Base-by-base conservation (phyloP, 2,797 vertebrate genomes). In the Prunella strophiata region DNA sequence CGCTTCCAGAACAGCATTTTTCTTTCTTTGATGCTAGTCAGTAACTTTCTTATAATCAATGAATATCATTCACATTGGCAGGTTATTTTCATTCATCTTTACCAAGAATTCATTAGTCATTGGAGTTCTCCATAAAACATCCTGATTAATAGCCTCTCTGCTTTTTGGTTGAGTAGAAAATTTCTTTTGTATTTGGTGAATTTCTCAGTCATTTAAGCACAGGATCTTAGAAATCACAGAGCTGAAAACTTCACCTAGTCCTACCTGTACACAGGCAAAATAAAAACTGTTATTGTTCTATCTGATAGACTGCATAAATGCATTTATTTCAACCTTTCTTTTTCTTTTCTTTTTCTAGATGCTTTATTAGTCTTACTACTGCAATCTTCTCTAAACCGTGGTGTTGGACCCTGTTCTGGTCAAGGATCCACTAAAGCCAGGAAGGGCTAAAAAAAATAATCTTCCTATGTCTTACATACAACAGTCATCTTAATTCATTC, bases 21-120 rank as follows among this genome's bases (percentile, higher is more conserved):
- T 83, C 88, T 88, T 91, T 81, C 86, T 91, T 62, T 88, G 36
- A 50, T 65, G 66, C 16, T 61, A 88, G 59, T 93, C 71, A 68
- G 68, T 96, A 95, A 87, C 76, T 95, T 88, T 89, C 89, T 95
- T 71, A 59, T 71, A 97, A 93, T 95, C 94, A 93, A 88, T 92
- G 67, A 95, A 91, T 94, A 85, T 32, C 80, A 95, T 92, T 97
- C 85, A 96, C n/a, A 61, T 83, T 87, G 68, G 5, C 45, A 83
- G 70, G 38, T 83, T 95, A 80, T 96, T 93, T 97, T 91, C 70
- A 95, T 97, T 85, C 84, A 85, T 95, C 86, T 97, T 96, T 93
- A 93, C 71, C 32, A 93, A 82, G 82, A 91, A 94, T 86, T 87
- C 85, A 91, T 95, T 92, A 93, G 58, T 96, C 91, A 96, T 59